phyloP scores from a whole-genome alignment of 2,113 vertebrate species.

The Chrysemys picta region DNA sequence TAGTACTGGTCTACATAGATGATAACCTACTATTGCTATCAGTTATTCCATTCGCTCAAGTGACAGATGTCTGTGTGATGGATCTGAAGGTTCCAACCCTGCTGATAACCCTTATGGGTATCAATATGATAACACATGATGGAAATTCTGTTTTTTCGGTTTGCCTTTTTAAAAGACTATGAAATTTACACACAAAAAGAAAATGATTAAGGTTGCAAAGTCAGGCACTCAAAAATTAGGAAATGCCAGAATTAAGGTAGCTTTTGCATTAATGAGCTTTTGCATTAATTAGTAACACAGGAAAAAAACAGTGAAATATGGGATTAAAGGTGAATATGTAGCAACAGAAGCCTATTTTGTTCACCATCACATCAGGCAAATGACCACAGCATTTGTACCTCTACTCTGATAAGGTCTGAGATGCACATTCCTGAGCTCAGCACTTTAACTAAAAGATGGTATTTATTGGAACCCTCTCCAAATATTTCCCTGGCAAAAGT shows the following conservation, averaged over 20 bases:
- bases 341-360: rapidly evolving
- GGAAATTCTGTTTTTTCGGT: not conserved
- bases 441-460: not conserved
- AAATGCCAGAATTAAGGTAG: not conserved
- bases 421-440: not conserved
- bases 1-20: not conserved
- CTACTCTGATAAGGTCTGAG: not conserved
- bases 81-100: not conserved
- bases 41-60: not conserved
- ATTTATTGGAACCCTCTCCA: not conserved
- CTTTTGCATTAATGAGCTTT: rapidly evolving
- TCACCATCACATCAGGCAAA: rapidly evolving
- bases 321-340: not conserved
- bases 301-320: not conserved
- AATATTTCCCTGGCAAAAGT: not conserved
- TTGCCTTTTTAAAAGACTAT: not conserved
- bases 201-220: not conserved
- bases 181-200: not conserved
- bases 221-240: not conserved
- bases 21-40: not conserved
- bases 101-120: not conserved
- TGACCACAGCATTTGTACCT: not conserved
- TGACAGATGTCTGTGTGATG: not conserved
- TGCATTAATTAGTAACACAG: not conserved
- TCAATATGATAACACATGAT: not conserved